A percentile compares a stretch with the other conserved stretches of the same genome.
These are phyloP conservation scores for Cephalopholis sonnerati DNA, from an alignment of 2,113 vertebrate species.

Conservation along the genomic window DNA sequence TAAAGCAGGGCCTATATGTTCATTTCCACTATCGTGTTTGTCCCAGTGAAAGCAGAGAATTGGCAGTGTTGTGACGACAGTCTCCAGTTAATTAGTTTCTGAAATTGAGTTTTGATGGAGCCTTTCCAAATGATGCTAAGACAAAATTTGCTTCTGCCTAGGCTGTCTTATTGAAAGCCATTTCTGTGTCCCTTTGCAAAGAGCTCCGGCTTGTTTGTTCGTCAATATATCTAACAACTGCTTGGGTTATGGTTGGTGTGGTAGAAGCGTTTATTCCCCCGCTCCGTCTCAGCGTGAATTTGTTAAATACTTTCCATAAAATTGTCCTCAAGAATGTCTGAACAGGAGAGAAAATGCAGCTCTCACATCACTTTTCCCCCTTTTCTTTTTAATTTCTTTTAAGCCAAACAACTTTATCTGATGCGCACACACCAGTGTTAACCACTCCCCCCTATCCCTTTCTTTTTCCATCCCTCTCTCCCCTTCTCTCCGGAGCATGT, in stretches of 20 bases:
- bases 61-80: slow-evolving; percentile 90
- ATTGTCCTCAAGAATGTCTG: slow-evolving; percentile 18
- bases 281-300: slow-evolving; percentile 21
- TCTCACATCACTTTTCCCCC: slow-evolving; percentile 13
- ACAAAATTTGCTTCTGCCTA: slow-evolving; percentile 96
- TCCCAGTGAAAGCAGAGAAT: slow-evolving; percentile 76
- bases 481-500: slow-evolving; percentile 87
- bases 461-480: slow-evolving; percentile 63
- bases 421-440: slow-evolving; percentile 60
- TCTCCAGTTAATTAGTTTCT: slow-evolving; percentile 99
- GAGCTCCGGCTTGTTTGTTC: slow-evolving; percentile 88
- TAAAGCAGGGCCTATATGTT: slow-evolving; percentile 68
- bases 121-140: slow-evolving; percentile 97
- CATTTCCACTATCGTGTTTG: slow-evolving; percentile 63
- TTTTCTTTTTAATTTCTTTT: slow-evolving; percentile 46
- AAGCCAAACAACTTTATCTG: slow-evolving; percentile 69
- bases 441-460: slow-evolving; percentile 60
- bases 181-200: slow-evolving; percentile 94
- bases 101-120: slow-evolving; percentile 99
- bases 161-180: slow-evolving; percentile 93
- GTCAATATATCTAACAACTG: slow-evolving; percentile 94
- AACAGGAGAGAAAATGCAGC: not conserved
- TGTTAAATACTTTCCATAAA: slow-evolving; percentile 55
- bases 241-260: slow-evolving; percentile 80
- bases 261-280: slow-evolving; percentile 43